A percentile compares a stretch with the other conserved stretches of the same genome.
These are phyloP conservation scores for Wasmannia auropunctata DNA, from an alignment of 1,140 invertebrate species.

Conservation along the genomic window DNA sequence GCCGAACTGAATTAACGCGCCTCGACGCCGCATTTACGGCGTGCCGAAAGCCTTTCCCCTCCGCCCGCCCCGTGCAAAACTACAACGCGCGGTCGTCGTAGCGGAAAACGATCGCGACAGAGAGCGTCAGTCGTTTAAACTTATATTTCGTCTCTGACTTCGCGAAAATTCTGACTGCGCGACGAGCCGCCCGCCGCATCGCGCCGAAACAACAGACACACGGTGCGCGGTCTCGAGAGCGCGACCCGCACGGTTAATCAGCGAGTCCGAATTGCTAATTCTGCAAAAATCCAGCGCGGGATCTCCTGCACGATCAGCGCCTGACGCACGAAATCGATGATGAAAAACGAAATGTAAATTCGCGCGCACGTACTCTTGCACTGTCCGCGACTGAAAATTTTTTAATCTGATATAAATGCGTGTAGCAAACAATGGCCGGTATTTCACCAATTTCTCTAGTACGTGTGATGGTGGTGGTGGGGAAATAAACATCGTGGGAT, in stretches of 20 bases:
- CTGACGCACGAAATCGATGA: background rate
- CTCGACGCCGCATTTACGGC: conserved; percentile 39
- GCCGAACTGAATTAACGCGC: conserved; percentile 61
- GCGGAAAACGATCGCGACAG: background rate
- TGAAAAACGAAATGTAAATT: background rate
- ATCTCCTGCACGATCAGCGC: background rate
- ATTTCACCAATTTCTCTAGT: conserved; percentile 29
- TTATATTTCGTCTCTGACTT: no score
- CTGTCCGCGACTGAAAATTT: background rate
- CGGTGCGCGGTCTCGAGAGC: no score
- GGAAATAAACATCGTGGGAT: conserved; percentile 15
- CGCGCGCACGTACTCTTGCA: background rate
- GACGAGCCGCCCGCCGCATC: no score
- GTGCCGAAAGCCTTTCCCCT: background rate
- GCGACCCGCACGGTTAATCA: background rate
- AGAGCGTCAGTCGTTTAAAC: no score
- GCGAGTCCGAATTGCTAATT: conserved; percentile 15
- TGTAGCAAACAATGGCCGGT: background rate
- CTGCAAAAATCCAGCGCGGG: background rate
- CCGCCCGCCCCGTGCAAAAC: background rate
- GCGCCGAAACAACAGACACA: no score
- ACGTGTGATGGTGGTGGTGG: background rate
- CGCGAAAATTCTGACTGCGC: no score
- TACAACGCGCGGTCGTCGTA: background rate
- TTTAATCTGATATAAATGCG: background rate